Evolutionary conservation across 2,797 vertebrate species (phyloP).

Genomic region (Gymnothorax javanicus): DNA sequence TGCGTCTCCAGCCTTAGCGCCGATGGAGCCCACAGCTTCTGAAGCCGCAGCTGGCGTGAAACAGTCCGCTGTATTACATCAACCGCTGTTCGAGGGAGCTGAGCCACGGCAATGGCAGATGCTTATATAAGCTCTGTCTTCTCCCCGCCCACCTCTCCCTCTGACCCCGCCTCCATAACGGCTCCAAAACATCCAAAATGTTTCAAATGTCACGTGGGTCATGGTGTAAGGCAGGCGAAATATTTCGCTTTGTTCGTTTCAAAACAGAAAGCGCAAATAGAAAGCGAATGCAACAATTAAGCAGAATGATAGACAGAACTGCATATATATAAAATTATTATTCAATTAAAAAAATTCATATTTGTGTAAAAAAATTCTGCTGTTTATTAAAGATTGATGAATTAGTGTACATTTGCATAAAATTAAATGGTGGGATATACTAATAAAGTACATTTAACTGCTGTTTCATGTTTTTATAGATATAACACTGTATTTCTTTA

Average conservation of each 20-base stretch:
- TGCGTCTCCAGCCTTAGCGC: conserved; percentile 79
- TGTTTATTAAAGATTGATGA: neutral
- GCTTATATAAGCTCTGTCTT: conserved; percentile 69
- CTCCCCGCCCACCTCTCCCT: conserved; percentile 49
- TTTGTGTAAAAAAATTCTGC: neutral
- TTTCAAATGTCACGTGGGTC: neutral
- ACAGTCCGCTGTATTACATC: conserved; percentile 29
- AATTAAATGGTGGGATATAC: neutral
- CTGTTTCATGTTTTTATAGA: neutral
- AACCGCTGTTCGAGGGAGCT: conserved; percentile 64
- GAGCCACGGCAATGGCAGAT: neutral
- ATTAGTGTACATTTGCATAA: neutral
- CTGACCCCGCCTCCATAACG: conserved; percentile 37
- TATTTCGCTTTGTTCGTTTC: conserved; percentile 11
- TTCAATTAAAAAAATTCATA: no score
- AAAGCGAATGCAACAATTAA: neutral
- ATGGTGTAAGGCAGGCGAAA: neutral
- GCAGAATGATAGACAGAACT: neutral
- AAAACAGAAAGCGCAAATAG: neutral
- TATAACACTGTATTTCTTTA: neutral
- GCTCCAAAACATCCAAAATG: neutral
- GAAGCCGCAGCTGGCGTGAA: conserved; percentile 64
- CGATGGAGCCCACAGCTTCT: conserved; percentile 71
- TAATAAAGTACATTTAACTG: neutral
- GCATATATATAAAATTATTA: neutral